Percentiles rank a stretch among this genome's conserved stretches.
These are phyloP conservation scores for Cyrtodaria siliqua DNA, from an alignment of 2,888 invertebrate species.

Conservation along the genomic window DNA sequence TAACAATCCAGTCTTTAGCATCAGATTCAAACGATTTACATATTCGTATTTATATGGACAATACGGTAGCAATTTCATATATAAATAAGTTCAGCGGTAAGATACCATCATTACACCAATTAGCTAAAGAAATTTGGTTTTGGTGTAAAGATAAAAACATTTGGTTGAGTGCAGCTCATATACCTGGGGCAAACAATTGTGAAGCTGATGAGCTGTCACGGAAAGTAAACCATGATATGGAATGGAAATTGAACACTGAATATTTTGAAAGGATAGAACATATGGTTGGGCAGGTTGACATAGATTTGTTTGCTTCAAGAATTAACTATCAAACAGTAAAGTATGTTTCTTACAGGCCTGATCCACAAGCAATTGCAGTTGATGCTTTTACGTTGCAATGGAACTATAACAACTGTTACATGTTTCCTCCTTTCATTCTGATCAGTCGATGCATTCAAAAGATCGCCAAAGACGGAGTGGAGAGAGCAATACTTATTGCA, in stretches of 20 bases:
- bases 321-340: no score
- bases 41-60: no score
- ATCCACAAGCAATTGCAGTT: no score
- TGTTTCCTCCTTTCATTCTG: slow-evolving; percentile 7
- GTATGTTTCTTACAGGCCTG: no score
- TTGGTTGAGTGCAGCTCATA: slow-evolving; percentile 6
- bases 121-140: slow-evolving; percentile 5
- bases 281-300: no score
- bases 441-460: background rate
- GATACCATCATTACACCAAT: background rate
- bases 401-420: no score
- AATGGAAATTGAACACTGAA: background rate
- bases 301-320: no score
- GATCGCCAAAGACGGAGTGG: background rate
- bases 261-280: no score
- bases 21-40: no score
- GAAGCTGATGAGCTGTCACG: slow-evolving; percentile 1
- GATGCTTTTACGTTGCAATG: no score
- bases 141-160: background rate
- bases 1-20: no score
- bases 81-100: background rate
- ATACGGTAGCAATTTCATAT: no score
- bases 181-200: slow-evolving; percentile 1
- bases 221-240: background rate
- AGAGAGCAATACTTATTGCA: background rate